Conservation (phyloP, 2,888 invertebrate species). For the Melolontha melolontha region DNA sequence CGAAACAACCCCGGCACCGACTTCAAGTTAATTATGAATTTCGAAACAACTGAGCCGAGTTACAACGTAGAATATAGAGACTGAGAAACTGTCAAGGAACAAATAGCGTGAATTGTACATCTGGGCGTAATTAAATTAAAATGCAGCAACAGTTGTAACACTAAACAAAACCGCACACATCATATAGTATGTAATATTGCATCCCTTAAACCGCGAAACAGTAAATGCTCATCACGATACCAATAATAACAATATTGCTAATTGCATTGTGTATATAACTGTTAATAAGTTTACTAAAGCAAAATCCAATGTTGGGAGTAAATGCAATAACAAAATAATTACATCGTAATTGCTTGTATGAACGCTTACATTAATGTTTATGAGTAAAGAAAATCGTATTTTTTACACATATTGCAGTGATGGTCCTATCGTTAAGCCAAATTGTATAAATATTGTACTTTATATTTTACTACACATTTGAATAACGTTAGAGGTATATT, state of each 20-base stretch:
- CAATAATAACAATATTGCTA: constrained; percentile 2
- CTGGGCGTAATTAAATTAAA: constrained; percentile 36
- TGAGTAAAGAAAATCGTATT: too few relatives aligned
- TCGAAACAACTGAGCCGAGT: constrained; percentile 29
- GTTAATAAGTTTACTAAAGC: too few relatives aligned
- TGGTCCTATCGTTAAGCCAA: too few relatives aligned
- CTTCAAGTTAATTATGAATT: constrained; percentile 37
- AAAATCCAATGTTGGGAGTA: too few relatives aligned
- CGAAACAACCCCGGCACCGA: constrained; percentile 12
- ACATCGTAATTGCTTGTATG: too few relatives aligned
- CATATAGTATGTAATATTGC: constrained; percentile 13
- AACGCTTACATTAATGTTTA: too few relatives aligned
- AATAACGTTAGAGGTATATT: too few relatives aligned
- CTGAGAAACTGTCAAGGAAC: constrained; percentile 35
- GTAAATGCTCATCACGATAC: constrained; percentile 1
- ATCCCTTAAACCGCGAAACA: constrained; percentile 26
- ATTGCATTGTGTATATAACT: background rate
- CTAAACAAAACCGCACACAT: constrained; percentile 26
- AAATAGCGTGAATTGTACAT: constrained; percentile 31
- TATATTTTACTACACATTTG: too few relatives aligned
- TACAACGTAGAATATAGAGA: constrained; percentile 9
- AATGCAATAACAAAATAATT: too few relatives aligned
- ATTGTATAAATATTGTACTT: too few relatives aligned
- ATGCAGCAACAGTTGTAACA: constrained; percentile 26
- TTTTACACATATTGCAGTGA: too few relatives aligned